Percentiles rank a stretch among this genome's conserved stretches.
phyloP scores from a whole-genome alignment of 2,888 invertebrate genomes.

The Vesta saturnalis region DNA sequence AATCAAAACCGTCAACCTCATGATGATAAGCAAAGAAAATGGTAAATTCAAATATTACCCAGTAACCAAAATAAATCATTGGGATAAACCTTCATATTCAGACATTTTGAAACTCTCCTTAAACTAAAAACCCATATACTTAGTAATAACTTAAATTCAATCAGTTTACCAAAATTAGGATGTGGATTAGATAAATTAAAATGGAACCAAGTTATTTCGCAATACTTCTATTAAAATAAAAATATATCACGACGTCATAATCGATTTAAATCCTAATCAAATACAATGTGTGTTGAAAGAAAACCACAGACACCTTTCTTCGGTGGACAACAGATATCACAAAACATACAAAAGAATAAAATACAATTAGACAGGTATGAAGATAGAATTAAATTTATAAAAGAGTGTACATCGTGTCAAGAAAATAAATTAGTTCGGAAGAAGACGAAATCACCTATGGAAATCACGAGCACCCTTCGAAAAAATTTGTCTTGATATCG shows the following conservation, averaged over 20 bases:
- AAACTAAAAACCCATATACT: constrained; percentile 20
- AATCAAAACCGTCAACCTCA: constrained; percentile 7
- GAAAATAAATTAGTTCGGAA: constrained; percentile 46
- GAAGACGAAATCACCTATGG: constrained; percentile 47
- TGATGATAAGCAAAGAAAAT: constrained; percentile 31
- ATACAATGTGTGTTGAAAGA: constrained; percentile 43
- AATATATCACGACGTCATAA: constrained; percentile 32
- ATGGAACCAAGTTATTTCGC: constrained; percentile 31
- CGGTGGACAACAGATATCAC: constrained; percentile 34
- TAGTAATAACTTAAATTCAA: constrained; percentile 4
- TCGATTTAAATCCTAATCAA: constrained; percentile 26
- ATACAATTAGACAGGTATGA: constrained; percentile 53
- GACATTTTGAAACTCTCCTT: constrained; percentile 38
- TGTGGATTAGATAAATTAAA: constrained; percentile 14
- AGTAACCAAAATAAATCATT: constrained; percentile 35
- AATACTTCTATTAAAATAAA: constrained; percentile 41
- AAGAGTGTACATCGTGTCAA: constrained; percentile 52
- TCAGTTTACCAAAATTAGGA: constrained; percentile 13
- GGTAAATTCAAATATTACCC: background rate
- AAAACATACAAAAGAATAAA: constrained; percentile 48
- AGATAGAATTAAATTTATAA: constrained; percentile 51
- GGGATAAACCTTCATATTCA: constrained; percentile 41
- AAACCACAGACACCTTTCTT: constrained; percentile 35
- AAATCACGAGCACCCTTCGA: constrained; percentile 51
- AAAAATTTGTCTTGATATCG: constrained; percentile 46